Base-by-base conservation (phyloP, 2,113 vertebrate genomes). In the Daboia siamensis region DNA sequence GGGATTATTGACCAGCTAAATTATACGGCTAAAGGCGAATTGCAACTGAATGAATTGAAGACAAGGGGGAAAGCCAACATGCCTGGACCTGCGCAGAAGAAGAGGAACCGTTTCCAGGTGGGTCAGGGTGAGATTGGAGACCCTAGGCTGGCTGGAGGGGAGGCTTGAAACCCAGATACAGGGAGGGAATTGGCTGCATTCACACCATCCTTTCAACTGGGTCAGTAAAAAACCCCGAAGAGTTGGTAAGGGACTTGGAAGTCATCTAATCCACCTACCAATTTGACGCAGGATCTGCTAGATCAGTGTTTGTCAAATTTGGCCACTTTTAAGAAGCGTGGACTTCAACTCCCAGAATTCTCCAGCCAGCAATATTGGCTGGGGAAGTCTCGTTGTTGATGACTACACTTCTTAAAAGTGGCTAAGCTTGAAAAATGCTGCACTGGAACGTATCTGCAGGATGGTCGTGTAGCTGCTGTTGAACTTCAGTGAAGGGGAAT, bases 1-100 rank as follows among this genome's bases (percentile, higher is more conserved):
- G 97, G 97, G 8, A 93, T 98, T 54, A 97, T 98, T 29, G 98
- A 98, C 95, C 97, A 98, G 90, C 91, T 98, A 48, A 93, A 93
- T 90, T 97, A 97, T 90, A 97, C 95, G 88, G 92, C 96, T 64
- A 97, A 95, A 56, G 97, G 96, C 56, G 96, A 98, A 51, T 96
- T 97, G 91, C 97, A 97, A 48, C 89, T 96, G 46, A 92, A 89
- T 0, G 97, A 98, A 59, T 93, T 96, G 48, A 98, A 98, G 94
- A 97, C 96, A 0, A 95, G 95, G 13, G 93, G 12, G 1, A 94
- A 91, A 2, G 93, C 91, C 10, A 13, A 91, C 87, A 94, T 96
- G 48, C 97, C 97, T 54, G 17, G 86, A 56, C 85, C 92, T 54
- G 95, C 95, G 4, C 97, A 97, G 94, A 97, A 94, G 87, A 97